Percentiles rank a stretch among this genome's conserved stretches.
Evolutionary conservation across 2,113 vertebrate species (phyloP).

Genomic region (Channa argus): DNA sequence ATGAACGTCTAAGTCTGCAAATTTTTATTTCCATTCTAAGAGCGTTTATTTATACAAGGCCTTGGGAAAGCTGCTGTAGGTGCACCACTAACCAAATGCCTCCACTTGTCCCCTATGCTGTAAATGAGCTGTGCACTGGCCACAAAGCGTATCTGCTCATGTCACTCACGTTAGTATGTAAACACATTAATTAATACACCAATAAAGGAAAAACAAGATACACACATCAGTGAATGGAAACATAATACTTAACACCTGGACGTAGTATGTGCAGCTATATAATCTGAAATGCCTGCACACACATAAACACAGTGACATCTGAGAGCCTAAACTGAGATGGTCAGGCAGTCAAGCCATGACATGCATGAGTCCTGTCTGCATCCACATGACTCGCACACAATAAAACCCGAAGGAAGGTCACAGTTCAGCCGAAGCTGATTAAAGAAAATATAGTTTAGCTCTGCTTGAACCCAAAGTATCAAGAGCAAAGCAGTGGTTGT

Average conservation of each 20-base stretch:
- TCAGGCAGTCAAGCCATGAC: constrained; percentile 20
- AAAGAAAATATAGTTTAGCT: too few species aligned
- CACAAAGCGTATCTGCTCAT: background rate
- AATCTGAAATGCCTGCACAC: background rate
- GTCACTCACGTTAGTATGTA: background rate
- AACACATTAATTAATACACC: background rate
- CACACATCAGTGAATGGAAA: background rate
- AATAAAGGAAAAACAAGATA: background rate
- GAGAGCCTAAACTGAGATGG: constrained; percentile 32
- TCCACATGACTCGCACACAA: constrained; percentile 4
- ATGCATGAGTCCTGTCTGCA: constrained; percentile 16
- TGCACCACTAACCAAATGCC: constrained; percentile 54
- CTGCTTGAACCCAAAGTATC: background rate
- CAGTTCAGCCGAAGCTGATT: background rate
- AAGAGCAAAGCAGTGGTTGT: background rate
- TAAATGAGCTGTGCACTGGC: constrained; percentile 6
- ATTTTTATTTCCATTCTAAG: constrained; percentile 47
- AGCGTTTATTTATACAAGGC: constrained; percentile 62
- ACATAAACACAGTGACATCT: constrained; percentile 41
- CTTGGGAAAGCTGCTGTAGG: constrained; percentile 47
- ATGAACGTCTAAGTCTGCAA: background rate
- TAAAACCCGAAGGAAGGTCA: background rate
- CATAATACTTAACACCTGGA: background rate
- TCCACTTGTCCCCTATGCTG: constrained; percentile 56
- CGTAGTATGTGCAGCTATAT: background rate